Conservation (phyloP, 2,888 invertebrate species). For the Lepidochitona cinerea region DNA sequence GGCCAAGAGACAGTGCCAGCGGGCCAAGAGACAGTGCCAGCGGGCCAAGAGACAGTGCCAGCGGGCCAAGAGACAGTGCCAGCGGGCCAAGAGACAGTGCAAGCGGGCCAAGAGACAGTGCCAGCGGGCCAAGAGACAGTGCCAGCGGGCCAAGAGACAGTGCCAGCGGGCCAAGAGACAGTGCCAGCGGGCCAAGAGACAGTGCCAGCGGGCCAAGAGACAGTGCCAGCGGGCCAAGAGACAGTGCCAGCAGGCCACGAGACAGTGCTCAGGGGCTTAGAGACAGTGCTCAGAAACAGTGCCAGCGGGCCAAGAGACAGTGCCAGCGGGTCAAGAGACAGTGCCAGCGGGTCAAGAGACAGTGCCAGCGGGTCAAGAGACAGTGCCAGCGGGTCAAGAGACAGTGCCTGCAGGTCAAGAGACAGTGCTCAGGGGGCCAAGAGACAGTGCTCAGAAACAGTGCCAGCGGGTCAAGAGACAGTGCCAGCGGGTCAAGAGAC, state of each 20-base stretch:
- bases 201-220: neutral
- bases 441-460: no score
- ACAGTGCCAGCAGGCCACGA: neutral
- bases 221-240: neutral
- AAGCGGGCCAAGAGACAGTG: no score
- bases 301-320: neutral
- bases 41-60: no score
- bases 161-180: neutral
- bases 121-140: neutral
- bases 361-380: neutral
- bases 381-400: neutral
- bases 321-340: neutral
- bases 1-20: no score
- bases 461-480: neutral
- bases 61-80: no score
- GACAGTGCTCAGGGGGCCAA: neutral
- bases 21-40: no score
- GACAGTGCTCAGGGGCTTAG: neutral
- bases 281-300: neutral
- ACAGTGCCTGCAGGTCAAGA: neutral
- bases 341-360: neutral
- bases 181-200: neutral
- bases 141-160: neutral
- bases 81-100: no score
- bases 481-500: neutral